These are phyloP conservation scores for Lepetodrilus schrolli DNA, from an alignment of 2,888 invertebrate species.

Conservation along the genomic window DNA sequence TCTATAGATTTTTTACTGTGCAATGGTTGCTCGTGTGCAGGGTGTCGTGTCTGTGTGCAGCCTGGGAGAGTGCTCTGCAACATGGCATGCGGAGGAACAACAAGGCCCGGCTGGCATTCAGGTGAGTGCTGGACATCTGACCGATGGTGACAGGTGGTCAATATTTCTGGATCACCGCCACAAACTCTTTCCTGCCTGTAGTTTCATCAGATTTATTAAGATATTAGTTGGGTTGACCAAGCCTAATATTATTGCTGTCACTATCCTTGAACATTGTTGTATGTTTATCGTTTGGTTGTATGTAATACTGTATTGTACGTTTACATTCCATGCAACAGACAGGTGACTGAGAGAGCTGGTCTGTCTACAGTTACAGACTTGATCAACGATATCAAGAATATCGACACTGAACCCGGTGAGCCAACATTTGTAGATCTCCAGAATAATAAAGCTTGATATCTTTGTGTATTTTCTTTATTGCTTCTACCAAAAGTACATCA, in stretches of 20 bases:
- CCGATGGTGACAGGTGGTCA: no score
- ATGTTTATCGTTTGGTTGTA: background rate
- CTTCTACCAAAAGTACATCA: no score
- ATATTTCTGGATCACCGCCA: no score
- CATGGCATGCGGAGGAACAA: conserved; percentile 83
- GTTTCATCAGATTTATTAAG: no score
- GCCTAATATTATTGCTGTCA: no score
- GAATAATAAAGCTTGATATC: no score
- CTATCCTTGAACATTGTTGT: background rate
- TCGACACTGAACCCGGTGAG: conserved; percentile 73
- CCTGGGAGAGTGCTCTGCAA: conserved; percentile 85
- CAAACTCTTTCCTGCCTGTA: no score
- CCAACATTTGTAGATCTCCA: no score
- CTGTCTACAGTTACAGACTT: conserved; percentile 78
- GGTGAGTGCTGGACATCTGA: conserved; percentile 60
- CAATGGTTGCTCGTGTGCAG: conserved; percentile 51
- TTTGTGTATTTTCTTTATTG: no score
- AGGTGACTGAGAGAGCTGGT: conserved; percentile 82
- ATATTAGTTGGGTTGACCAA: no score
- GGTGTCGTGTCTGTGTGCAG: conserved; percentile 76
- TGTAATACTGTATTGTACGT: background rate
- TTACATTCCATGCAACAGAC: conserved; percentile 77
- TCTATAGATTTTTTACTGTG: no score
- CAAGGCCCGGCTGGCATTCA: conserved; percentile 76
- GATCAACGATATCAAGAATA: conserved; percentile 67